Conservation (phyloP, 2,888 invertebrate species). For the Blastobasis lacticolella region DNA sequence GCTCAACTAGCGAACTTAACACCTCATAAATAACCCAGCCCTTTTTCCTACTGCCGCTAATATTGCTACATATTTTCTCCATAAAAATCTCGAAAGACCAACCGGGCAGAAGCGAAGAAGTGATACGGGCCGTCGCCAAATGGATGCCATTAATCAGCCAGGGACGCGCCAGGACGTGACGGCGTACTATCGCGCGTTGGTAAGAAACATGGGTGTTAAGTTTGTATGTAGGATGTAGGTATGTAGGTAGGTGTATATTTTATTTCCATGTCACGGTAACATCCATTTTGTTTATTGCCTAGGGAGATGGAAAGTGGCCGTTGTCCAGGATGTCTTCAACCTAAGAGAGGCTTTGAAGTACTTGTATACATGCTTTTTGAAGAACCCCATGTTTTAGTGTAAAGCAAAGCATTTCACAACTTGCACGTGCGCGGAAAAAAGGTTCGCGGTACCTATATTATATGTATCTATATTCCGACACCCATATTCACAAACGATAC, state of each 20-base stretch:
- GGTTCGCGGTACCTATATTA: no score
- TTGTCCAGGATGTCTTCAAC: neutral
- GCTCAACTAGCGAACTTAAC: no score
- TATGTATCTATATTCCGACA: no score
- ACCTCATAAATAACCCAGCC: no score
- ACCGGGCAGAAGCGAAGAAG: conserved; percentile 17
- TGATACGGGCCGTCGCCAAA: conserved; percentile 16
- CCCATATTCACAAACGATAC: no score
- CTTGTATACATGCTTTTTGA: no score
- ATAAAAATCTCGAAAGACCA: conserved; percentile 19
- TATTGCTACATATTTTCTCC: neutral
- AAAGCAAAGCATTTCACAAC: no score
- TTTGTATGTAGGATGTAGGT: neutral
- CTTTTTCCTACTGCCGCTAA: no score
- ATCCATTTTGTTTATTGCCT: neutral
- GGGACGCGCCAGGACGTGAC: conserved; percentile 22
- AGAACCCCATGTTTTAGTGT: no score
- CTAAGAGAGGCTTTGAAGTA: no score
- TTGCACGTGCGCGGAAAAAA: no score
- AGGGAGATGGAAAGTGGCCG: neutral
- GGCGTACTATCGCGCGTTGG: conserved; percentile 24
- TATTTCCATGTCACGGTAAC: neutral
- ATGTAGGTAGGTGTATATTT: neutral
- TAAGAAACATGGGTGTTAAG: neutral
- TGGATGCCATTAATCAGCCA: conserved; percentile 25